phyloP scores from a whole-genome alignment of 1,140 invertebrate species.

The Colletes gigas region DNA sequence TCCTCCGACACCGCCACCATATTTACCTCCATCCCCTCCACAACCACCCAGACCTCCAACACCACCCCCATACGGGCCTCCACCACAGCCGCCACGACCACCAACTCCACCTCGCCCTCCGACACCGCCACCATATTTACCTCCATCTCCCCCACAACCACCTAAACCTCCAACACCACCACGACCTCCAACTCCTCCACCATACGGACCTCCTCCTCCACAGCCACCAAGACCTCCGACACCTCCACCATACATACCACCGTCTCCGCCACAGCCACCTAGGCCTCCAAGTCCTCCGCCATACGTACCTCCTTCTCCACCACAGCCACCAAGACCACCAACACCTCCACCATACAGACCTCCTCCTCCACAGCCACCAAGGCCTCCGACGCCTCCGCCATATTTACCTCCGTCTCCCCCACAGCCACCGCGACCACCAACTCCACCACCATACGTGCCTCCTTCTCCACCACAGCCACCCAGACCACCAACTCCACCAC shows the following conservation, averaged over 20 bases:
- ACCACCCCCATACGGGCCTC: slow-evolving; percentile 6
- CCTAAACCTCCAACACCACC: not conserved
- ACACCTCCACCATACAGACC: not conserved
- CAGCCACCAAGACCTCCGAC: slow-evolving; percentile 14
- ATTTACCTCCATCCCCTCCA: slow-evolving; percentile 2
- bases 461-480: slow-evolving; percentile 15
- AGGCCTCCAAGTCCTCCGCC: slow-evolving; percentile 6
- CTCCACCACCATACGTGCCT: slow-evolving; percentile 7
- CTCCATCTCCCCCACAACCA: not conserved
- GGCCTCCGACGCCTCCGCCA: not conserved
- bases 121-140: not conserved
- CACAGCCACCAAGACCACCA: not conserved
- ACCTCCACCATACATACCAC: slow-evolving; percentile 17
- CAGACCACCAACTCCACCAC: not conserved
- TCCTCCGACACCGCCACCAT: slow-evolving; percentile 25
- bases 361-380: not conserved
- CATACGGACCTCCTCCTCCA: slow-evolving; percentile 25
- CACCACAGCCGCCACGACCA: not conserved
- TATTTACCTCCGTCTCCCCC: slow-evolving; percentile 59
- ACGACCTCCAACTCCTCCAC: slow-evolving; percentile 39
- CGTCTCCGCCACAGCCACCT: slow-evolving; percentile 13
- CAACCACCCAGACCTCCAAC: not conserved
- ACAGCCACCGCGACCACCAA: slow-evolving; percentile 64
- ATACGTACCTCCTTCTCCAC: slow-evolving; percentile 30
- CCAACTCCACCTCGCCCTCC: slow-evolving; percentile 11